Evolutionary conservation across 1,140 invertebrate genomes (phyloP).

Genomic region (Drosophila suzukii): DNA sequence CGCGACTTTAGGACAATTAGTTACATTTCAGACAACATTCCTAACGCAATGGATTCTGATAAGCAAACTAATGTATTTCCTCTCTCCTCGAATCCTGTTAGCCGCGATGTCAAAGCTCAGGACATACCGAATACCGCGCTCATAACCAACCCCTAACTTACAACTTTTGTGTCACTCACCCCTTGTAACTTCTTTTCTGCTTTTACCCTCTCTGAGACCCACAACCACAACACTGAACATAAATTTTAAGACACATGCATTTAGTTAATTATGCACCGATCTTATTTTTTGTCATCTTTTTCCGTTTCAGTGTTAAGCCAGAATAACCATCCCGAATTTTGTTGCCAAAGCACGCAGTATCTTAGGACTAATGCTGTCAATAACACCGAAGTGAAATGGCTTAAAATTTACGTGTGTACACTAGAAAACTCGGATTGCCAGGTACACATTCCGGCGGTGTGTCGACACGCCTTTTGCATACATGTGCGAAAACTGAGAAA

Average conservation of each 20-base stretch:
- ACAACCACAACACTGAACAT: conserved; percentile 1
- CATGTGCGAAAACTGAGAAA: neutral
- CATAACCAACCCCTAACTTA: conserved; percentile 60
- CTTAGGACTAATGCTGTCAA: neutral
- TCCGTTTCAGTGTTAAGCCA: too few relatives aligned
- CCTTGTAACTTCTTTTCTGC: conserved; percentile 40
- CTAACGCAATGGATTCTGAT: neutral
- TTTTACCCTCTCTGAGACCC: conserved; percentile 9
- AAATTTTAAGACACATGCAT: neutral
- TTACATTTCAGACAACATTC: neutral
- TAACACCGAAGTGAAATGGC: neutral
- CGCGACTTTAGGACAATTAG: neutral
- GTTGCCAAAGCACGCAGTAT: neutral
- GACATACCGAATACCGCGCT: conserved; percentile 25
- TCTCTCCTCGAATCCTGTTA: conserved; percentile 5
- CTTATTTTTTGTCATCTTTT: neutral
- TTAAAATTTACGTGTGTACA: conserved; percentile 25
- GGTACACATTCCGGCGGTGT: conserved; percentile 27
- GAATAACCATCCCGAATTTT: neutral
- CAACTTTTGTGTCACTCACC: conserved; percentile 63
- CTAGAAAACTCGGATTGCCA: conserved; percentile 5
- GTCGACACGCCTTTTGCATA: conserved; percentile 12
- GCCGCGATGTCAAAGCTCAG: conserved; percentile 11
- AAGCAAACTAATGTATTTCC: neutral
- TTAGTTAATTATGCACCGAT: neutral